A percentile compares a stretch with the other conserved stretches of the same genome.
These are phyloP conservation scores for Perognathus longimembris DNA, from an alignment of 2,113 vertebrate genomes.

Conservation along the genomic window DNA sequence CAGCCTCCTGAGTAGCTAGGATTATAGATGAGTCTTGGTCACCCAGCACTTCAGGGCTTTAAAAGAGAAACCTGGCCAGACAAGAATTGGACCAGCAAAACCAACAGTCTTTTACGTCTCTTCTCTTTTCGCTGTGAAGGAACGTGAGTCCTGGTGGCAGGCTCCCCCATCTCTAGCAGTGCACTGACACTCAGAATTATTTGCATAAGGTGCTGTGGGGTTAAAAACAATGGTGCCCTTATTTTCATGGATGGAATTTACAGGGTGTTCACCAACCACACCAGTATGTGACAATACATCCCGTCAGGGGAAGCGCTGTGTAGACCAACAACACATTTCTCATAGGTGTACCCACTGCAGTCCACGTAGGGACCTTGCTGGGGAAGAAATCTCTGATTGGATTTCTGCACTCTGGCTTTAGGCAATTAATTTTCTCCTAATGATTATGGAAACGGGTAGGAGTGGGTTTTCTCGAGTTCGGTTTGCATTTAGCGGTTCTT, in stretches of 20 bases:
- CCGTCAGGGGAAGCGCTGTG: neutral
- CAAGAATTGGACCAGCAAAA: neutral
- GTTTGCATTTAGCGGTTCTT: neutral
- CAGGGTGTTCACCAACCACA: neutral
- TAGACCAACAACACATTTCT: neutral
- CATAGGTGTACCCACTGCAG: neutral
- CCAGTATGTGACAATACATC: neutral
- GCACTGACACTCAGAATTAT: neutral
- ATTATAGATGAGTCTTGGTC: too few relatives aligned
- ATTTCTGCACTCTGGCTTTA: neutral
- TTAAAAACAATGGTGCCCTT: neutral
- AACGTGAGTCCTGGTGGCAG: neutral
- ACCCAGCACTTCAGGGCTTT: neutral
- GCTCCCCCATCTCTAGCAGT: neutral
- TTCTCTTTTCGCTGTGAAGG: conserved; percentile 1
- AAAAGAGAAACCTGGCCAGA: neutral
- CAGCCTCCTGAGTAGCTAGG: too few relatives aligned
- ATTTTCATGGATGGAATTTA: neutral
- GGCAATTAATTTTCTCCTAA: conserved; percentile 35
- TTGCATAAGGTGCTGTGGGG: neutral
- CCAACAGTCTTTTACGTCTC: neutral
- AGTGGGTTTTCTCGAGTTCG: neutral
- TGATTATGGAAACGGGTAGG: neutral
- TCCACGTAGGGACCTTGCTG: neutral
- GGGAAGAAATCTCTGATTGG: neutral